phyloP scores from a whole-genome alignment of 1,140 invertebrate species.

The Wasmannia auropunctata region DNA sequence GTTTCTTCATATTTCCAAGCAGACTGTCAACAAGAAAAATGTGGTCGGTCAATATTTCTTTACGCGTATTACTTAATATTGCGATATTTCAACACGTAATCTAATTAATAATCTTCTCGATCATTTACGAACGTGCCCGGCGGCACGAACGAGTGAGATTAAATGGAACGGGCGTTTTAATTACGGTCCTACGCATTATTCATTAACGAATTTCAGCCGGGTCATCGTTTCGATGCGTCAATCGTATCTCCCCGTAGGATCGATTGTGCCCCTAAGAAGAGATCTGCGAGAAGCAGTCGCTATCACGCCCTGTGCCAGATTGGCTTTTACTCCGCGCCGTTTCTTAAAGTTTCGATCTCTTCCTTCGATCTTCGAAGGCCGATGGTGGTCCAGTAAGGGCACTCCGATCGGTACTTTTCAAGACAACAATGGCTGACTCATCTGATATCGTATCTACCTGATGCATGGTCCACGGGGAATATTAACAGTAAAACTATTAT shows the following conservation, averaged over 20 bases:
- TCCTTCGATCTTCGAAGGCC: constrained; percentile 57
- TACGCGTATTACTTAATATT: not conserved
- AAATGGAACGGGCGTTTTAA: constrained; percentile 52
- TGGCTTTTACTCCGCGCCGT: constrained; percentile 23
- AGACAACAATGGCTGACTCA: constrained; percentile 72
- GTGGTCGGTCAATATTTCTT: not conserved
- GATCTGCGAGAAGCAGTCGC: constrained; percentile 33
- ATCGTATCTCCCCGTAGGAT: constrained; percentile 51
- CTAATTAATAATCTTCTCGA: constrained; percentile 15
- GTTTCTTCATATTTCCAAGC: not conserved
- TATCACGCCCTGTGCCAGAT: constrained; percentile 40
- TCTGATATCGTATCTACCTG: constrained; percentile 65
- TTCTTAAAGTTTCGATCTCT: constrained; percentile 39
- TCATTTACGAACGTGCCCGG: not conserved
- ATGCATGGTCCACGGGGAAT: constrained; percentile 33
- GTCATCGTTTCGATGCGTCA: constrained; percentile 50
- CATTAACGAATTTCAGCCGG: constrained; percentile 49
- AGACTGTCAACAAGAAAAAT: not conserved
- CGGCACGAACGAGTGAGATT: not conserved
- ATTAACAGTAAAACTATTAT: constrained; percentile 61
- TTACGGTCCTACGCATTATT: constrained; percentile 28
- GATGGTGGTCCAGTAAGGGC: constrained; percentile 61
- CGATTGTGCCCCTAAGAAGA: constrained; percentile 20
- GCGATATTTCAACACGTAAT: not conserved
- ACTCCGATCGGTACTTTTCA: constrained; percentile 63